A percentile compares a stretch with the other conserved stretches of the same genome.
Evolutionary conservation across 2,888 invertebrate genomes (phyloP).

Genomic region (Lottia gigantea): DNA sequence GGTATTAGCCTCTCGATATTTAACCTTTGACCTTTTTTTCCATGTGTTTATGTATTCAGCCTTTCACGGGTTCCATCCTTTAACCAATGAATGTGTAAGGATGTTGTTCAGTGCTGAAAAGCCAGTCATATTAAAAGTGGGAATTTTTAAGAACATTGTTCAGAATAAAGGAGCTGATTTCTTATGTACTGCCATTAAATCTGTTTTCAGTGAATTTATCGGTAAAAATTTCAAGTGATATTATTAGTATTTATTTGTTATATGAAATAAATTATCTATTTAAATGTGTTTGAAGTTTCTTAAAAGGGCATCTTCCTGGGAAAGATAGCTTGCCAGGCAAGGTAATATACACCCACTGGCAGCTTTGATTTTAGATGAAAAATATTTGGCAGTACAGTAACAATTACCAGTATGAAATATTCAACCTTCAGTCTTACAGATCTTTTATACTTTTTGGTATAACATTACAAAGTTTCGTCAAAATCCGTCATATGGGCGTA

Average conservation of each 20-base stretch:
- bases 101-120: neutral
- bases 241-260: neutral
- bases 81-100: constrained; percentile 5
- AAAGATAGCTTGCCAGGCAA: too few species aligned
- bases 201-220: neutral
- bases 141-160: neutral
- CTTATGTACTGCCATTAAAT: neutral
- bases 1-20: neutral
- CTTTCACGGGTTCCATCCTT: neutral
- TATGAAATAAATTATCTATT: neutral
- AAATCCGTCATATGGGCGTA: too few species aligned
- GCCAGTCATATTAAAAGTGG: neutral
- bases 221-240: constrained; percentile 2
- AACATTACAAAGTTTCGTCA: too few species aligned
- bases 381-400: too few species aligned
- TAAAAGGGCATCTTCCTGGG: too few species aligned
- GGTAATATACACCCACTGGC: too few species aligned
- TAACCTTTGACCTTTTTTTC: constrained; percentile 1
- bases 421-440: too few species aligned
- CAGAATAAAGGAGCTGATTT: neutral
- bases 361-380: too few species aligned
- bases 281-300: too few species aligned
- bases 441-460: too few species aligned
- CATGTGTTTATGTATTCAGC: neutral
- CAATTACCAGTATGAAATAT: too few species aligned